phyloP scores from a whole-genome alignment of 2,888 invertebrate genomes.

The Argyresthia albistria region DNA sequence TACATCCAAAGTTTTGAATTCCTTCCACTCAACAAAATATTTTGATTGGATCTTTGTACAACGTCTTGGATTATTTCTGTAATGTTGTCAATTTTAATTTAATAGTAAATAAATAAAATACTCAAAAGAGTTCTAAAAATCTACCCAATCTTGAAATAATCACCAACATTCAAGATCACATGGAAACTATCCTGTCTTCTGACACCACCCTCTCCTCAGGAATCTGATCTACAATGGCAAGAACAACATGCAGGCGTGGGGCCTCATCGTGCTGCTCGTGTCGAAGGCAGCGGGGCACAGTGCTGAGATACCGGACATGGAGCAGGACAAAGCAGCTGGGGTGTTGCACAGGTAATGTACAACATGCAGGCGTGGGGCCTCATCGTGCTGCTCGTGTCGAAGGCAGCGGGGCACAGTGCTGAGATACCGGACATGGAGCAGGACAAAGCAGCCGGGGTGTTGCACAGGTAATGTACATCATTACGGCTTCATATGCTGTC shows the following conservation, averaged over 20 bases:
- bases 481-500: no score
- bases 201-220: constrained; percentile 49
- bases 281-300: constrained; percentile 94
- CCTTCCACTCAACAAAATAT: no score
- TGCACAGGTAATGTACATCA: constrained; percentile 74
- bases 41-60: no score
- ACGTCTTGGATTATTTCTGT: no score
- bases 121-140: no score
- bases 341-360: constrained; percentile 78
- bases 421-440: constrained; percentile 88
- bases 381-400: constrained; percentile 79
- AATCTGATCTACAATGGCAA: constrained; percentile 92
- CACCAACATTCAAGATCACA: no score
- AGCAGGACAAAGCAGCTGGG: constrained; percentile 89
- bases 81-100: no score
- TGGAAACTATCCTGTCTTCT: no score
- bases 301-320: constrained; percentile 84
- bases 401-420: constrained; percentile 89
- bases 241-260: constrained; percentile 95
- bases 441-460: constrained; percentile 89
- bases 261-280: constrained; percentile 90
- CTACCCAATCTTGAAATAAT: no score
- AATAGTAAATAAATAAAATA: no score
- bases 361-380: constrained; percentile 30
- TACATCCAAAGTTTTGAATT: no score